Percentiles rank a stretch among this genome's conserved stretches.
These are phyloP conservation scores for Plodia interpunctella DNA, from an alignment of 1,140 invertebrate genomes.

Conservation along the genomic window DNA sequence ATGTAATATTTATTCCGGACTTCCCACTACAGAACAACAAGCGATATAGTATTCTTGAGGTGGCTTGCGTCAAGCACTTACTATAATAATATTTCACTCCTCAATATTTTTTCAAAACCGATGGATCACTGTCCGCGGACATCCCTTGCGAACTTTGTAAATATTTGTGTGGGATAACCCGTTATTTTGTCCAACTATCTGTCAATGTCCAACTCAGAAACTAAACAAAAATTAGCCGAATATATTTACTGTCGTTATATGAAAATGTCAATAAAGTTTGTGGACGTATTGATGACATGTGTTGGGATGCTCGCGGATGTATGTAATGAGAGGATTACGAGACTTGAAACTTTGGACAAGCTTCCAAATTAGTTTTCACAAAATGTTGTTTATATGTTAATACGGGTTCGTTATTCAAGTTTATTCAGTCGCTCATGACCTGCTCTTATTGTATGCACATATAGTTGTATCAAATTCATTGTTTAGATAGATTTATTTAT, in stretches of 20 bases:
- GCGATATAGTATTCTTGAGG: no score
- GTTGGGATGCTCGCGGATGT: not conserved
- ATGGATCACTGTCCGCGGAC: conserved; percentile 29
- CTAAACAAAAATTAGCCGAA: conserved; percentile 35
- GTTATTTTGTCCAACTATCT: conserved; percentile 42
- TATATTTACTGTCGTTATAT: conserved; percentile 25
- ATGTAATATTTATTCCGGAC: no score
- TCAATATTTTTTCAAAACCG: conserved; percentile 25
- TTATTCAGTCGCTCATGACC: not conserved
- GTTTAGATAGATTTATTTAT: no score
- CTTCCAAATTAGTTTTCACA: conserved; percentile 7
- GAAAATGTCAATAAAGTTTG: conserved; percentile 24
- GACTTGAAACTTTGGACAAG: conserved; percentile 1
- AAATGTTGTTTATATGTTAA: conserved; percentile 6
- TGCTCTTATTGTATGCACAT: no score
- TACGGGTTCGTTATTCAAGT: not conserved
- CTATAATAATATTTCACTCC: not conserved
- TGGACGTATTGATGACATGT: not conserved
- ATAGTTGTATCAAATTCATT: no score
- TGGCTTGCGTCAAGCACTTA: no score
- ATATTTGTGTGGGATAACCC: conserved; percentile 41
- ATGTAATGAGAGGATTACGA: conserved; percentile 2
- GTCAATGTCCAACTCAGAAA: conserved; percentile 45
- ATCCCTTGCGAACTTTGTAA: conserved; percentile 34
- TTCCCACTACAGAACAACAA: no score